phyloP scores from a whole-genome alignment of 2,888 invertebrate species.

The Parnassius glacialis region DNA sequence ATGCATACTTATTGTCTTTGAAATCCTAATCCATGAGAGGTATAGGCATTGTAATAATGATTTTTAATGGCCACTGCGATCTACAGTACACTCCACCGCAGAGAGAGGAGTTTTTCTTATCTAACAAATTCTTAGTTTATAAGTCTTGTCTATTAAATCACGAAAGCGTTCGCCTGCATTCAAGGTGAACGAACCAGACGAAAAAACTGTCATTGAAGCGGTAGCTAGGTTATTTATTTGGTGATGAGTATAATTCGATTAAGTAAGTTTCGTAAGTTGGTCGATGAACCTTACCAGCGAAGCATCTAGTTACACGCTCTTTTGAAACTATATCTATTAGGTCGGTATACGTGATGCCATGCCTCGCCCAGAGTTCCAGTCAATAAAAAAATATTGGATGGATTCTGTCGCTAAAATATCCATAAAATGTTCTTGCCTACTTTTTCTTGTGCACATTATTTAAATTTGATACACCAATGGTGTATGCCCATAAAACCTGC shows the following conservation, averaged over 20 bases:
- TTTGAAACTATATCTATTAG: constrained; percentile 51
- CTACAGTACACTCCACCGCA: constrained; percentile 46
- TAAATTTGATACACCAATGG: no score
- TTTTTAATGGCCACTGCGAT: constrained; percentile 54
- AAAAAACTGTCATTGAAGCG: constrained; percentile 40
- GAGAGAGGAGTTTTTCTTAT: constrained; percentile 18
- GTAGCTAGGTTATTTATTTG: constrained; percentile 45
- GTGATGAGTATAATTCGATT: constrained; percentile 61
- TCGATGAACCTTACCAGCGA: constrained; percentile 53
- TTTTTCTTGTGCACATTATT: no score
- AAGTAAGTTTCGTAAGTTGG: constrained; percentile 61
- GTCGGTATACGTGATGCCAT: constrained; percentile 60
- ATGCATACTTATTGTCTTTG: no score
- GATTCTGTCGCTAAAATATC: no score
- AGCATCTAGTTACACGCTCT: constrained; percentile 51
- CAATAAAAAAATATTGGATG: constrained; percentile 54
- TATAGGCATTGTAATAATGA: constrained; percentile 43
- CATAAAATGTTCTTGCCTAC: no score
- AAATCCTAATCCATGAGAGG: constrained; percentile 26
- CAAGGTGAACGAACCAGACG: constrained; percentile 42
- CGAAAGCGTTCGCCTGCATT: constrained; percentile 16
- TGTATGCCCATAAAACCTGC: no score
- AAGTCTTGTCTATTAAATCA: constrained; percentile 21
- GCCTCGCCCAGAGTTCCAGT: constrained; percentile 61
- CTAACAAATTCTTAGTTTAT: constrained; percentile 21